Conservation (phyloP, 2,888 invertebrate species). For the Chaetogeoica ovagalla region DNA sequence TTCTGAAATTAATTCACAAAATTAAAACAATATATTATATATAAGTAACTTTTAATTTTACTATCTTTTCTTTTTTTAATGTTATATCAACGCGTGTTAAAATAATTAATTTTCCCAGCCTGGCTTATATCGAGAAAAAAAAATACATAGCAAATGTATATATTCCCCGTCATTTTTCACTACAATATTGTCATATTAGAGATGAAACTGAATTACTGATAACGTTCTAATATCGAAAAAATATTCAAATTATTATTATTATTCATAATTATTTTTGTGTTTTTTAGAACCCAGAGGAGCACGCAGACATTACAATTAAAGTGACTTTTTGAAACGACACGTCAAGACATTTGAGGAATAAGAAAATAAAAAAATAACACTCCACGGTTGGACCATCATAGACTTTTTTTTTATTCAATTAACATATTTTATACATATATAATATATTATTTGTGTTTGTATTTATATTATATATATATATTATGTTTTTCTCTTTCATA, state of each 20-base stretch:
- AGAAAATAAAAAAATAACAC: slow-evolving; percentile 8
- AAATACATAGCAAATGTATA: no score
- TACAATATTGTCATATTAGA: no score
- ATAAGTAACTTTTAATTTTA: no score
- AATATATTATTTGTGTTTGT: not conserved
- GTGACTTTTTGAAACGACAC: not conserved
- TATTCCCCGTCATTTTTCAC: no score
- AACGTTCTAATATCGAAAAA: not conserved
- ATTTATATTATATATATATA: slow-evolving; percentile 10
- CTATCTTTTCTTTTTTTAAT: no score
- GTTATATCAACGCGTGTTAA: no score
- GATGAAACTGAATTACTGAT: no score
- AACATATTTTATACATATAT: slow-evolving; percentile 39
- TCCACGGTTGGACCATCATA: slow-evolving; percentile 29
- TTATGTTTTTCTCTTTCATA: not conserved
- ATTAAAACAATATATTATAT: no score
- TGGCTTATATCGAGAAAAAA: no score
- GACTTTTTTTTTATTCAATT: slow-evolving; percentile 30
- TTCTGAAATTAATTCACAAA: no score
- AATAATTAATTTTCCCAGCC: no score
- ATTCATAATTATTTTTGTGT: not conserved
- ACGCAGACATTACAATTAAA: slow-evolving; percentile 26
- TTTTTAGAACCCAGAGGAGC: slow-evolving; percentile 36
- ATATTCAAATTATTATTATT: not conserved
- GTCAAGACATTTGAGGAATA: not conserved